A percentile compares a stretch with the other conserved stretches of the same genome.
Conservation (phyloP, 2,888 invertebrate species). For the Lepidonotus clava region DNA sequence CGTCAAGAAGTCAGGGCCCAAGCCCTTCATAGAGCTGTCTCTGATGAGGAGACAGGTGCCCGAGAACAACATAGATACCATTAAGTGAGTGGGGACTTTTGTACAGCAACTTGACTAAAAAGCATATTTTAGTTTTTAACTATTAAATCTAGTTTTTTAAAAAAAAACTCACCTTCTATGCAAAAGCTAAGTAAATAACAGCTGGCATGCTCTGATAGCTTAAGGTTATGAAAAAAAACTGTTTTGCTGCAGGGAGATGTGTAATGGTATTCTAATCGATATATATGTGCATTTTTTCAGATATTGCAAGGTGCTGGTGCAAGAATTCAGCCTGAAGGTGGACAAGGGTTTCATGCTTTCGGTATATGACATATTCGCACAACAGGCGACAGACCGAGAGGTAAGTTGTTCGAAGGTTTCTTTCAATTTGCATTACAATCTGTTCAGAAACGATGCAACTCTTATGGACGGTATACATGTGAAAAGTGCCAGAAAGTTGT, state of each 20-base stretch:
- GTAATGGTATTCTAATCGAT: not conserved
- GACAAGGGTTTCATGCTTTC: conserved; percentile 86
- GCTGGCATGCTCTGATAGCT: no score
- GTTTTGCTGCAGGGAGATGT: no score
- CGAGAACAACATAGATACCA: conserved; percentile 77
- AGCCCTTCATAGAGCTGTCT: conserved; percentile 83
- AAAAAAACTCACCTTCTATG: no score
- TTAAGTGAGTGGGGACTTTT: conserved; percentile 74
- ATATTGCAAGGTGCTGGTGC: conserved; percentile 84
- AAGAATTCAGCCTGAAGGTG: conserved; percentile 86
- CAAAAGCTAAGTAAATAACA: no score
- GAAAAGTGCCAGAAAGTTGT: not conserved
- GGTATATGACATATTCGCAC: conserved; percentile 84
- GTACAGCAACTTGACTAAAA: not conserved
- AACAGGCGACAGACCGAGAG: conserved; percentile 84
- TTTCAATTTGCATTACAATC: not conserved
- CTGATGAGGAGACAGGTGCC: conserved; percentile 77
- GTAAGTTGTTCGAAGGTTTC: conserved; percentile 77
- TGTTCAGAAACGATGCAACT: not conserved
- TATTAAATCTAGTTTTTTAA: no score
- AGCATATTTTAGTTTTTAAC: not conserved
- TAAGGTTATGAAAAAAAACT: no score
- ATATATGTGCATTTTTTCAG: conserved; percentile 72
- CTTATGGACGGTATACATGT: no score
- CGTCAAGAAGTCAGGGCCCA: conserved; percentile 82